Conservation (phyloP, 1,140 invertebrate species). For the Drosophila oshimai region DNA sequence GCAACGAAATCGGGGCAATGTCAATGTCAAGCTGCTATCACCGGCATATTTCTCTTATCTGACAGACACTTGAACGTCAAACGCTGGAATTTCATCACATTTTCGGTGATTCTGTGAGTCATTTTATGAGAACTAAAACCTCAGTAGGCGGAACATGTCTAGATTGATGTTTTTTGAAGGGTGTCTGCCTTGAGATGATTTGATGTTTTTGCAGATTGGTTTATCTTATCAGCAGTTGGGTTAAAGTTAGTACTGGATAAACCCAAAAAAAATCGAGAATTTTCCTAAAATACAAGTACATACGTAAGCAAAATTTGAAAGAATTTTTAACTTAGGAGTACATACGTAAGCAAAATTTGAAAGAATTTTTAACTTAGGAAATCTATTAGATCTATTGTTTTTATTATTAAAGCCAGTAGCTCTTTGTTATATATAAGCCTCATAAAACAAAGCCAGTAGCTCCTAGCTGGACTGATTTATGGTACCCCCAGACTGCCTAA, state of each 20-base stretch:
- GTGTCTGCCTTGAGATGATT: conserved; percentile 6
- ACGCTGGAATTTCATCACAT: conserved; percentile 32
- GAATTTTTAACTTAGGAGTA: too few relatives aligned
- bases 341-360: too few relatives aligned
- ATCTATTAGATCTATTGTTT: background rate
- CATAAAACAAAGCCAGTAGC: background rate
- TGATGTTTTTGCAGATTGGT: background rate
- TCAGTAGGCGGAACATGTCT: background rate
- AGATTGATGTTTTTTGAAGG: conserved; percentile 15
- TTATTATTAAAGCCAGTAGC: background rate
- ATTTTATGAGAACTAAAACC: background rate
- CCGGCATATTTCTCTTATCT: conserved; percentile 4
- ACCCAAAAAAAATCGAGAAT: background rate
- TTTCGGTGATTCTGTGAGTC: conserved; percentile 14
- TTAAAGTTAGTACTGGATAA: background rate
- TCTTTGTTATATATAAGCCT: too few relatives aligned
- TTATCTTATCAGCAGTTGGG: conserved; percentile 18
- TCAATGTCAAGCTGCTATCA: conserved; percentile 19
- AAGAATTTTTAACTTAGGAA: too few relatives aligned
- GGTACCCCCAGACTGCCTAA: background rate
- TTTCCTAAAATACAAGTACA: background rate
- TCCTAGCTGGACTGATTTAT: conserved; percentile 19
- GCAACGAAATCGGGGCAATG: background rate
- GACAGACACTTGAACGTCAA: conserved; percentile 7
- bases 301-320: too few relatives aligned